These are phyloP conservation scores for Artemia sinica DNA, from an alignment of 2,888 invertebrate species.

Conservation along the genomic window DNA sequence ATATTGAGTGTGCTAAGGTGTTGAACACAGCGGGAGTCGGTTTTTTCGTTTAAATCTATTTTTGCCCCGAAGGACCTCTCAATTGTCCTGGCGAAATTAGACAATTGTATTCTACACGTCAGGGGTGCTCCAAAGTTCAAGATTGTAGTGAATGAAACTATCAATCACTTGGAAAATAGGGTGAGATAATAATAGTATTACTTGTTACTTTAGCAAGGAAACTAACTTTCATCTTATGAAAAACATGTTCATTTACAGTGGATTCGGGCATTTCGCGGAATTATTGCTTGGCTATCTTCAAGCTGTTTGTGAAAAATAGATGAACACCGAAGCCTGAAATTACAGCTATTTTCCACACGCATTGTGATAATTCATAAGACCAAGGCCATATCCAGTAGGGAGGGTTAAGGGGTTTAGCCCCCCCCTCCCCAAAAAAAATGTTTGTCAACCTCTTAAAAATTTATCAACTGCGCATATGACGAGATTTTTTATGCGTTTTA, in stretches of 20 bases:
- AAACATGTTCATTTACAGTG: slow-evolving; percentile 6
- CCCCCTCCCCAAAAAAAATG: too few species aligned
- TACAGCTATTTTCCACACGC: too few species aligned
- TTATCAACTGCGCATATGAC: too few species aligned
- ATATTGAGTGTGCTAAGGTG: slow-evolving; percentile 1
- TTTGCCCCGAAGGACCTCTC: slow-evolving; percentile 14
- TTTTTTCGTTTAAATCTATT: slow-evolving; percentile 10
- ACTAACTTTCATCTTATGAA: neutral
- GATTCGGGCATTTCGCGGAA: too few species aligned
- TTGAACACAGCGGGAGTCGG: neutral
- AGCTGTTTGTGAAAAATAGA: too few species aligned
- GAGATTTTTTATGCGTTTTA: too few species aligned
- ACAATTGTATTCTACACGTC: slow-evolving; percentile 1
- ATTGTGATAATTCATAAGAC: too few species aligned
- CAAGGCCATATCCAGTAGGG: too few species aligned
- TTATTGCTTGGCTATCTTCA: too few species aligned
- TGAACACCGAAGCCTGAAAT: too few species aligned
- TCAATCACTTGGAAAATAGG: neutral
- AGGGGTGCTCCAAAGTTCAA: neutral
- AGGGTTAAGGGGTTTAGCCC: too few species aligned
- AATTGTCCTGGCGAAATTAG: slow-evolving; percentile 10
- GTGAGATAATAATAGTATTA: neutral
- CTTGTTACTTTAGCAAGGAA: neutral
- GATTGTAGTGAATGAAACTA: neutral
- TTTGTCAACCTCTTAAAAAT: too few species aligned